Conservation (phyloP, 2,888 invertebrate genomes). For the Aspidiotus destructor region DNA sequence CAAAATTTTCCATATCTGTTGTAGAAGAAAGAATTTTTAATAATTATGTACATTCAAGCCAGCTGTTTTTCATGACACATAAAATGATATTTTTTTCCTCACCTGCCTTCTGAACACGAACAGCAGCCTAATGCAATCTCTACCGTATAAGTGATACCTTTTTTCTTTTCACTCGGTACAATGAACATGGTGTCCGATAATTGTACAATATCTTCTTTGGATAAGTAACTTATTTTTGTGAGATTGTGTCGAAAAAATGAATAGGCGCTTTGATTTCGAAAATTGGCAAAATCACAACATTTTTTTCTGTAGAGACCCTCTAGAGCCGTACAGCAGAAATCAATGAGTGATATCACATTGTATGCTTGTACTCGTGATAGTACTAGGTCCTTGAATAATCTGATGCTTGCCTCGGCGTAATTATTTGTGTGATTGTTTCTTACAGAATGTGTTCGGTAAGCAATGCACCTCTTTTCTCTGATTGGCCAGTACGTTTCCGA, state of each 20-base stretch:
- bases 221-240: too few relatives aligned
- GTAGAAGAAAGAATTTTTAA: too few relatives aligned
- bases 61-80: too few relatives aligned
- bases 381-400: background rate
- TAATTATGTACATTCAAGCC: too few relatives aligned
- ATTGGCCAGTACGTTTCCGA: background rate
- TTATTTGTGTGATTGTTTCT: background rate
- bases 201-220: too few relatives aligned
- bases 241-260: too few relatives aligned
- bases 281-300: too few relatives aligned
- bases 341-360: background rate
- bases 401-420: background rate
- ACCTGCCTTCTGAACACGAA: background rate
- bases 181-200: background rate
- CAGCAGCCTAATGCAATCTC: background rate
- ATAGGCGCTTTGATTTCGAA: too few relatives aligned
- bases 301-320: too few relatives aligned
- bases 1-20: background rate
- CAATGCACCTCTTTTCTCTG: constrained; percentile 1
- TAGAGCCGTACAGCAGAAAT: background rate
- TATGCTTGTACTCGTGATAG: background rate
- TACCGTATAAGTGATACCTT: background rate
- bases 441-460: background rate
- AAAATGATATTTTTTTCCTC: too few relatives aligned
- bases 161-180: constrained; percentile 3